These are phyloP conservation scores for Silurus aristotelis DNA, from an alignment of 2,797 vertebrate genomes.

Conservation along the genomic window DNA sequence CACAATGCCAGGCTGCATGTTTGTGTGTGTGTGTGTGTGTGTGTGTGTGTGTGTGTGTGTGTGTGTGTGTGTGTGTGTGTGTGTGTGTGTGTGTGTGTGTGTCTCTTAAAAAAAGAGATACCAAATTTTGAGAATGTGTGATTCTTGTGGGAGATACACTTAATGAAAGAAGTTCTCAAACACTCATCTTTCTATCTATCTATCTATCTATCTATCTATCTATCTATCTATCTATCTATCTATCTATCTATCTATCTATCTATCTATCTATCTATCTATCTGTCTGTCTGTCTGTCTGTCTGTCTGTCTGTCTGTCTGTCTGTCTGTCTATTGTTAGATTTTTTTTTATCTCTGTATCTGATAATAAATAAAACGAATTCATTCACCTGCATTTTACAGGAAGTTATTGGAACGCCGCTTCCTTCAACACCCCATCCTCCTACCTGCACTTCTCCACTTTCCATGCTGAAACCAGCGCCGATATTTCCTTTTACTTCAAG, in stretches of 20 bases:
- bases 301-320: too few relatives aligned
- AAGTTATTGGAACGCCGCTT: conserved; percentile 95
- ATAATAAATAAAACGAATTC: background rate
- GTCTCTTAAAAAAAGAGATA: background rate
- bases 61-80: background rate
- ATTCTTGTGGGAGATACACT: background rate
- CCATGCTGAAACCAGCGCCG: conserved; percentile 94
- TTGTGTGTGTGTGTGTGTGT: background rate
- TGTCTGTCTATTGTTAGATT: too few relatives aligned
- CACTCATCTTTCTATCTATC: conserved; percentile 12
- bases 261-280: background rate
- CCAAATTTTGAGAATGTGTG: background rate
- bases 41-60: background rate
- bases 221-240: conserved; percentile 35
- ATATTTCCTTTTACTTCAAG: conserved; percentile 99
- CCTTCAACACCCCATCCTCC: conserved; percentile 91
- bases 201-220: background rate
- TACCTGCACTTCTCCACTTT: conserved; percentile 97
- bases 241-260: background rate
- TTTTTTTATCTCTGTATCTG: too few relatives aligned
- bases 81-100: conserved; percentile 4
- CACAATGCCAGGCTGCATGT: conserved; percentile 5
- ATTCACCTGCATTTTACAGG: conserved; percentile 68
- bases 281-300: too few relatives aligned
- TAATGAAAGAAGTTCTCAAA: background rate